A percentile compares a stretch with the other conserved stretches of the same genome.
Evolutionary conservation across 2,113 vertebrate genomes (phyloP).

Genomic region (Ophthalmolycus amberensis): DNA sequence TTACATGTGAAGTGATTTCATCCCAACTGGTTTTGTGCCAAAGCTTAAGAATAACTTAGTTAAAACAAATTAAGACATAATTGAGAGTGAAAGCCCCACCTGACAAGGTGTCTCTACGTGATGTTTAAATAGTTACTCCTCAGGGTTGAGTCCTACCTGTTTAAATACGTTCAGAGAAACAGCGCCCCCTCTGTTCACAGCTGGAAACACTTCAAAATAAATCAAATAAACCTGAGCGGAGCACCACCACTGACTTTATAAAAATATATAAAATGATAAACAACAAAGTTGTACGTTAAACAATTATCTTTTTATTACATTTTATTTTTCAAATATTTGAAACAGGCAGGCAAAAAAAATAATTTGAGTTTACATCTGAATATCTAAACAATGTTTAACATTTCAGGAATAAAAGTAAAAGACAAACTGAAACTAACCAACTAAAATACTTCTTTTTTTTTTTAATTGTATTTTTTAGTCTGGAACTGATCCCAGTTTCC

Average conservation of each 20-base stretch:
- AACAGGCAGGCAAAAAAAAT: neutral
- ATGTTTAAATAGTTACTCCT: no score
- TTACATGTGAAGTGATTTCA: neutral
- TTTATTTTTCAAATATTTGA: neutral
- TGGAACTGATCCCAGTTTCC: no score
- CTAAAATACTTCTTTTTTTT: no score
- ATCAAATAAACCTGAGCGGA: neutral
- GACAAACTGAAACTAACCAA: neutral
- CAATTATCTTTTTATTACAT: neutral
- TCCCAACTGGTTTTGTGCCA: no score
- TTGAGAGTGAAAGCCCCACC: no score
- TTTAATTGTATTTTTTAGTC: no score
- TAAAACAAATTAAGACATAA: neutral
- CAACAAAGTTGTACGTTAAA: neutral
- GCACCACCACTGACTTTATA: neutral
- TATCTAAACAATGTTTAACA: neutral
- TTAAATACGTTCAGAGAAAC: neutral
- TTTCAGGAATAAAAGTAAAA: neutral
- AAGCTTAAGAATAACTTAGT: neutral
- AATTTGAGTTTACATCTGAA: neutral
- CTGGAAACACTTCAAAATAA: neutral
- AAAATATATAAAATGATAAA: neutral
- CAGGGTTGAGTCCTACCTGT: no score
- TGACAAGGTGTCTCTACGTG: no score
- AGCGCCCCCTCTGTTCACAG: neutral